Evolutionary conservation across 2,888 invertebrate species (phyloP).

Genomic region (Rambutsinella grinnellia): DNA sequence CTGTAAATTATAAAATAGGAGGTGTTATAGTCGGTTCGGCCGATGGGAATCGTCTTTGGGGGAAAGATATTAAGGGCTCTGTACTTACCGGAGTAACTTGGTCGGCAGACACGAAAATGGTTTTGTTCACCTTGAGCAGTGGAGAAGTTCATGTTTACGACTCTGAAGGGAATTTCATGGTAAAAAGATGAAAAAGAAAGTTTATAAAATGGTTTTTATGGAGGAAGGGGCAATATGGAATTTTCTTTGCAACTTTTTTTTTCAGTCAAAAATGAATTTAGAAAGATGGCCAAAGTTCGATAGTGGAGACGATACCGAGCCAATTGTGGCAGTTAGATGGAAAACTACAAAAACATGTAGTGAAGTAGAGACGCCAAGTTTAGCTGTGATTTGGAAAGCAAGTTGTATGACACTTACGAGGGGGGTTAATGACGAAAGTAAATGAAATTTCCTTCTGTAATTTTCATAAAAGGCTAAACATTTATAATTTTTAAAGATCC

Average conservation of each 20-base stretch:
- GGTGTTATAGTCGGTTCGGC: conserved; percentile 96
- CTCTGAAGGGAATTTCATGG: conserved; percentile 82
- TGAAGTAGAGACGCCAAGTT: conserved; percentile 50
- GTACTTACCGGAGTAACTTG: conserved; percentile 90
- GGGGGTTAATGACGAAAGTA: conserved; percentile 53
- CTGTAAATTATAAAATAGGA: conserved; percentile 71
- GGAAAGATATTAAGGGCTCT: conserved; percentile 92
- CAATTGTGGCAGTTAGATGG: conserved; percentile 63
- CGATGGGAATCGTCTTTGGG: conserved; percentile 98
- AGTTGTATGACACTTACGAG: conserved; percentile 53
- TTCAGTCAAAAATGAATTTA: conserved; percentile 75
- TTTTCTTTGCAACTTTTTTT: conserved; percentile 57
- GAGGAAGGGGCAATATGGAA: not conserved
- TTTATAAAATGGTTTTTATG: not conserved
- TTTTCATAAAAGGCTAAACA: not conserved
- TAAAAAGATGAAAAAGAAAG: conserved; percentile 67
- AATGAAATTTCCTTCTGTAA: not conserved
- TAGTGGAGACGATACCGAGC: conserved; percentile 55
- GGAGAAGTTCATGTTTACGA: conserved; percentile 97
- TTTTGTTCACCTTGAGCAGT: conserved; percentile 90
- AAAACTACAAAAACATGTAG: conserved; percentile 51
- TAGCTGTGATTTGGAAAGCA: conserved; percentile 63
- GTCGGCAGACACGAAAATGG: conserved; percentile 93
- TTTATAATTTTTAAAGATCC: conserved; percentile 9
- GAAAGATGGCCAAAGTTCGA: conserved; percentile 53